Evolutionary conservation across 2,888 invertebrate genomes (phyloP), one percentile per base, ranked within the genome.

Genomic region (Cephonodes hylas): DNA sequence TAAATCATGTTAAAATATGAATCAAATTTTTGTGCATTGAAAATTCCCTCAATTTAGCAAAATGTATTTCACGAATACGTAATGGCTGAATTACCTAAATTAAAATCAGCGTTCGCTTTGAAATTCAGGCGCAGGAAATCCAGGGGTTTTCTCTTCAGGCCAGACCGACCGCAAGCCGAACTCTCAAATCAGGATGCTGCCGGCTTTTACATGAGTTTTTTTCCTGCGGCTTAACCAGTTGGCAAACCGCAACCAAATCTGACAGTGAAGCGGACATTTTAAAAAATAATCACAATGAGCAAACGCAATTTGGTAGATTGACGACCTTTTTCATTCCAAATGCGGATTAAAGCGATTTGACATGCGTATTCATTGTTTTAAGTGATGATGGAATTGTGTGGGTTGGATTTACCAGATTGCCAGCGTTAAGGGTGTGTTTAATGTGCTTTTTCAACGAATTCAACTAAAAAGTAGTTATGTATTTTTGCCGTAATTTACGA

Each of bases 131-230:
- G 27, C 61, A 63, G 62, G 67, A 71, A 76, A 71, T 69, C 67
- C 63, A 64, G 71, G 67, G 65, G 63, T 62, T 66, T 65, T 62
- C 63, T 68, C 66, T 67, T 67, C 64, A 70, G 62, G 61, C 64
- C 62, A 62, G 64, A 67, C 72, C 69, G 64, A 79, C 86, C 87
- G 64, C 87, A 83, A 75, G 67, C 77, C 75, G 65, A 76, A 78
- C 75, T 77, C 69, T 67, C 71, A 71, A 81, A 83, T 81, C 76
- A 77, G 79, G 77, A 78, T 78, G 69, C 74, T 70, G 59, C 66
- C 63, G 69, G 74, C 68, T 74, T 72, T 77, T 73, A 64, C 67
- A 66, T 61, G 72, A 75, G 77, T 75, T 80, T 83, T 80, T 84
- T 81, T 38, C 38, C 38, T 80, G 76, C 58, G 77, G 73, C 64